Percentiles rank a stretch among this genome's conserved stretches.
Evolutionary conservation across 2,888 invertebrate species (phyloP).

Genomic region (Xestia rhomboidea): DNA sequence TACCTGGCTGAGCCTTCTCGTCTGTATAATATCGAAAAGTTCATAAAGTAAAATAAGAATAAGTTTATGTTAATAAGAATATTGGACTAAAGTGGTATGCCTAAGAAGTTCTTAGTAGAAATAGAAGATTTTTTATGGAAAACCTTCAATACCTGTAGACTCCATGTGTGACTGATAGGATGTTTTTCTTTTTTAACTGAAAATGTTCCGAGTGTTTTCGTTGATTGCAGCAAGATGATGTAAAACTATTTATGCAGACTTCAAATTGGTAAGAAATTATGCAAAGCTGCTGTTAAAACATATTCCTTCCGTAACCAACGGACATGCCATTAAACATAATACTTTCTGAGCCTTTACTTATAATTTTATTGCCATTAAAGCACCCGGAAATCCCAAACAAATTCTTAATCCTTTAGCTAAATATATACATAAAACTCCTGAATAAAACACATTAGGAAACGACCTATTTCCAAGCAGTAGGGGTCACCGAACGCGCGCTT

Average conservation of each 20-base stretch:
- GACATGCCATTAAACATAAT: neutral
- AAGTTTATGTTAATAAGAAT: constrained; percentile 23
- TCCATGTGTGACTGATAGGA: neutral
- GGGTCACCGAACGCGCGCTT: constrained; percentile 59
- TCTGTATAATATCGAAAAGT: constrained; percentile 32
- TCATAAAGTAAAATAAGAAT: constrained; percentile 25
- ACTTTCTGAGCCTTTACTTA: neutral
- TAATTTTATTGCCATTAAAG: constrained; percentile 31
- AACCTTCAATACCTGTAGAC: neutral
- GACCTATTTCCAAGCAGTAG: constrained; percentile 63
- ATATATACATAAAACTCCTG: constrained; percentile 49
- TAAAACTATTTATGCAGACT: neutral
- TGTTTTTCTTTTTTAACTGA: neutral
- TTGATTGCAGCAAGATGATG: too few relatives aligned
- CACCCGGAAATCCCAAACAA: constrained; percentile 22
- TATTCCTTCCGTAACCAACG: neutral
- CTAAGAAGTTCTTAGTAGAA: neutral
- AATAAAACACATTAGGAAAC: constrained; percentile 52
- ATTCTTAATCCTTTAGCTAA: constrained; percentile 32
- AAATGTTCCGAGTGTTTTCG: neutral
- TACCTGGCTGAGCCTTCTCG: constrained; percentile 27
- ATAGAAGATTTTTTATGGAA: neutral
- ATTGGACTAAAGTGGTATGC: neutral
- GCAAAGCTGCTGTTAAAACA: neutral
- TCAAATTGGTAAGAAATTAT: neutral